Evolutionary conservation across 2,113 vertebrate species (phyloP).

Genomic region (Lepisosteus oculatus): DNA sequence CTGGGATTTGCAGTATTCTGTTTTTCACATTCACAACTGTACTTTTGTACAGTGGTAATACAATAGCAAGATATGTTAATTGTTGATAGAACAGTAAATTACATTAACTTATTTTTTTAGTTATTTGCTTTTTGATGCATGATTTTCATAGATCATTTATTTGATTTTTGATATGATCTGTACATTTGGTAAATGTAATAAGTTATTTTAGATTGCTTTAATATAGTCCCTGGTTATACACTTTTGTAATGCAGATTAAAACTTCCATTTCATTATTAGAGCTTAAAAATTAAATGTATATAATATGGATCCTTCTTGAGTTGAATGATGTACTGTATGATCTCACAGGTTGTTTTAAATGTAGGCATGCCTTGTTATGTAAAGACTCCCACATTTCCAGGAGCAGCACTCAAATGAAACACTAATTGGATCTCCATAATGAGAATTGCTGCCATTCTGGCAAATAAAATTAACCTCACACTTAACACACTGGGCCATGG

Average conservation of each 20-base stretch:
- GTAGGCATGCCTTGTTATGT: slow-evolving; percentile 1
- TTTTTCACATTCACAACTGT: no score
- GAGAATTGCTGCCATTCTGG: neutral
- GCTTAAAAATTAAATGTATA: neutral
- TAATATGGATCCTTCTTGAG: slow-evolving; percentile 1
- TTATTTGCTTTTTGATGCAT: no score
- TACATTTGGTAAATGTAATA: no score
- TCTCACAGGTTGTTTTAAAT: neutral
- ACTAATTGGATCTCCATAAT: neutral
- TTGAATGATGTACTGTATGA: neutral
- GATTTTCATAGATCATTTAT: no score
- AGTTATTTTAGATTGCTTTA: no score
- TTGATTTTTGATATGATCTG: no score
- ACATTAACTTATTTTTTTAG: no score
- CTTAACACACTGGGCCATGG: neutral
- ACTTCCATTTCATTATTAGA: neutral
- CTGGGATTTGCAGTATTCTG: no score
- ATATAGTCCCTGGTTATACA: no score
- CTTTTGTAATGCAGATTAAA: slow-evolving; percentile 5
- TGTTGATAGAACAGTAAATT: no score
- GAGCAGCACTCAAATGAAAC: neutral
- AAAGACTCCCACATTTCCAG: neutral
- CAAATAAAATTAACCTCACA: neutral
- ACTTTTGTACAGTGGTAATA: no score
- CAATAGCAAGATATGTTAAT: no score